Evolutionary conservation across 2,797 vertebrate species (phyloP), one percentile per base, ranked within the genome.

Genomic region (Catostomus latipinnis): DNA sequence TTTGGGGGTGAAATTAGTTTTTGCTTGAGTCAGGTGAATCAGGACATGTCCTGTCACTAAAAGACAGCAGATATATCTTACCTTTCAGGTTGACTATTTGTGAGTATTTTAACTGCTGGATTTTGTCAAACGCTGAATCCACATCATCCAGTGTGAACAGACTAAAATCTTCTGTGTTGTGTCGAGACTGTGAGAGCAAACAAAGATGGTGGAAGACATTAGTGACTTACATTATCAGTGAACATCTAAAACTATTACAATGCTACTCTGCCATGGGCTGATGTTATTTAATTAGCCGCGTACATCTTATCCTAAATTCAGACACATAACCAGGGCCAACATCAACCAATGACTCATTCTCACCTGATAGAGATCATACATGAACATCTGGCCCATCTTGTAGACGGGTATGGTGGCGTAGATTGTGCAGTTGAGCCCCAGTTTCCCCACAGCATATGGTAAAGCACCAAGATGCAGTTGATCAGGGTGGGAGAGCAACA

Each of bases 351-450:
- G 13, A 6, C 12, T 52, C 52, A 3, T 5, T 11, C 61, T 79
- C 61, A 99, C 98, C 97, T 99, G 98, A 85, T 96, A 99, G 0
- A 98, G 94, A 88, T 99, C 98, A 79, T 99, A 99, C 98, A 99
- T 99, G 88, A 99, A 99, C 98, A 99, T 99, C 91, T 99, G 98
- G 8, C 98, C 98, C 98, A 99, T 99, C 90, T 99, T 99, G 89
- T 99, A 99, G 3, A 99, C 98, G 0, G 98, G 98, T 83, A 99
- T 99, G 18, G 98, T 99, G 61, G 98, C 97, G 72, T 99, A 99
- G 89, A 99, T 99, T 2, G 98, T 96, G 56, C 98, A 99, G 84
- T 99, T 99, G 72, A 99, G 90, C 2, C 98, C 98, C 90, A 99
- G 89, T 90, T 98, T 99, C 48, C 98, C 98, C 62, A 99, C 98